Evolutionary conservation across 2,797 vertebrate genomes (phyloP).

Genomic region (Acipenser oxyrinchus): DNA sequence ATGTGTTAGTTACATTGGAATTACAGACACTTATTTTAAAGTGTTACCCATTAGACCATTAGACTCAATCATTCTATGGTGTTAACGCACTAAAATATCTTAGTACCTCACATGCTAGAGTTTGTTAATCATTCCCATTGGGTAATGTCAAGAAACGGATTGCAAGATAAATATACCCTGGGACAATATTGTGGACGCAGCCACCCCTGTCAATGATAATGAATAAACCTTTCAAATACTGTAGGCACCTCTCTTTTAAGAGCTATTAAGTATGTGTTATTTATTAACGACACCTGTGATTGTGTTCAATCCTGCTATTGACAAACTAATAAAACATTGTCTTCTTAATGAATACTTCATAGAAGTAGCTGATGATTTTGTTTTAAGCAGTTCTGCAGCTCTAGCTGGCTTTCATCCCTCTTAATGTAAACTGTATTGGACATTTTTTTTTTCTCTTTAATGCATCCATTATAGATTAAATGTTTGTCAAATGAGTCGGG

Average conservation of each 20-base stretch:
- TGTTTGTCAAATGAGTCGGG: background rate
- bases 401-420: background rate
- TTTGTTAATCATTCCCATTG: too few species aligned
- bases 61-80: too few species aligned
- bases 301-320: slow-evolving; percentile 7
- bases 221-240: background rate
- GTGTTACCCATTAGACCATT: too few species aligned
- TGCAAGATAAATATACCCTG: too few species aligned
- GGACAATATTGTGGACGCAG: background rate
- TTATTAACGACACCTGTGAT: background rate
- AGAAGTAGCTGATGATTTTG: background rate
- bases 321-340: slow-evolving; percentile 6
- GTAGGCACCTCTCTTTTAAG: background rate
- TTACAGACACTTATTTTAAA: too few species aligned
- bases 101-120: too few species aligned
- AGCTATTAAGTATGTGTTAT: background rate
- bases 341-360: slow-evolving; percentile 5
- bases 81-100: too few species aligned
- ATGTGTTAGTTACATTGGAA: too few species aligned
- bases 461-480: background rate
- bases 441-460: background rate
- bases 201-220: background rate
- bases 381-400: background rate
- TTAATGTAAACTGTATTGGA: slow-evolving; percentile 1
- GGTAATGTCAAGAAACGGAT: too few species aligned